Base-by-base conservation (phyloP, 2,113 vertebrate genomes). In the Upupa epops region DNA sequence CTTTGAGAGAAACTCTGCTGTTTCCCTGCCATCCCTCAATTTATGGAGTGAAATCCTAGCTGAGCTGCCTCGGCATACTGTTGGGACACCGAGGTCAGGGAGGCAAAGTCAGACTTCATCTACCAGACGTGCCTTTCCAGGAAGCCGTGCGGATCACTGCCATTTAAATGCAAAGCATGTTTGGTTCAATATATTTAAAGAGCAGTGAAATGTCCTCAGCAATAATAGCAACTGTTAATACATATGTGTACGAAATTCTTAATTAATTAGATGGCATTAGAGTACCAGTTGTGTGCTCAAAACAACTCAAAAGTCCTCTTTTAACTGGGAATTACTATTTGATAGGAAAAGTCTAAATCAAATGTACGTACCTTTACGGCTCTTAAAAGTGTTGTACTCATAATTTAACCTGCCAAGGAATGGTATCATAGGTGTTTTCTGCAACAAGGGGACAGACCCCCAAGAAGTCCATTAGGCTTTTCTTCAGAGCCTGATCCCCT, bases 181-280 rank as follows among this genome's bases (percentile, higher is more conserved):
- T 89, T 76, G 42, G 84, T 79, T 93, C 75, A 59, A 31, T 66
- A 54, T 59, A 36, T 73, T 89, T 82, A 93, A 94, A 91, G 82
- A 88, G 48, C 59, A 89, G 51, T 17, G 13, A 93, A 89, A 92
- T 66, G 70, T 94, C 81, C 88, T 82, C 13, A 0, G 63, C 75
- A 92, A 71, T 87, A 92, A 80, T 4, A 93, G 59, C 75, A 92
- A 73, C 74, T 92, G 71, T 74, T 94, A 93, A 94, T 92, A 85
- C 45, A 45, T 69, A 83, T 86, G 64, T 76, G 64, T 83, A 91
- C 42, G 74, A 89, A 93, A 92, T 79, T 93, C 60, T 87, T 92
- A 93, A 94, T 95, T 96, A 96, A 94, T 95, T 89, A 60, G 79
- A 80, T 77, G 78, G 69, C 78, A 91, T 92, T 89, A 83, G 68